phyloP scores from a whole-genome alignment of 2,797 vertebrate genomes.

The Gorsachius magnificus region DNA sequence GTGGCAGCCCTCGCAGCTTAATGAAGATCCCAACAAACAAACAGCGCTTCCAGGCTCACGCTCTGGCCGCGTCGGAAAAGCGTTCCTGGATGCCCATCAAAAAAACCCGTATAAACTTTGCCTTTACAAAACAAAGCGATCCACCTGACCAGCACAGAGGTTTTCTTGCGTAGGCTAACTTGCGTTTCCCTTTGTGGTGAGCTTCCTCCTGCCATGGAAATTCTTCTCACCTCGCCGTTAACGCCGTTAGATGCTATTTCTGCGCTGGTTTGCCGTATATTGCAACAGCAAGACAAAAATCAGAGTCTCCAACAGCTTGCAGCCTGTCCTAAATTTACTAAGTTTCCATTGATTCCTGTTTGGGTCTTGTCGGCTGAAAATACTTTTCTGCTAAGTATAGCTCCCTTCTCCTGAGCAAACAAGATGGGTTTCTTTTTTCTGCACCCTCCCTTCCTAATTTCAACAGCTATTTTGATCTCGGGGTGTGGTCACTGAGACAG shows the following conservation, averaged over 20 bases:
- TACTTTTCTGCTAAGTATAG: neutral
- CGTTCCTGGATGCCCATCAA: neutral
- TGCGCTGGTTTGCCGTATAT: neutral
- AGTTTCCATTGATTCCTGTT: neutral
- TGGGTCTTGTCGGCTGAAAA: neutral
- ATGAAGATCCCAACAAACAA: neutral
- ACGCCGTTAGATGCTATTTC: neutral
- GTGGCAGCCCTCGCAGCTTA: neutral
- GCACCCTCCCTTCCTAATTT: neutral
- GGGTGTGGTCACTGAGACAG: neutral
- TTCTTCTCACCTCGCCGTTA: neutral
- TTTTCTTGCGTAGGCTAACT: neutral
- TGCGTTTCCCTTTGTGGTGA: neutral
- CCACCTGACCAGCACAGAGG: neutral
- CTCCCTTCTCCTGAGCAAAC: neutral
- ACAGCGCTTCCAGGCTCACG: rapidly evolving
- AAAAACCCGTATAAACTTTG: neutral
- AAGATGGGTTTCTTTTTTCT: neutral
- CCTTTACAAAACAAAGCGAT: neutral
- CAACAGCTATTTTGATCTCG: neutral
- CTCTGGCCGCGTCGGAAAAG: neutral
- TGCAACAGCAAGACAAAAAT: neutral
- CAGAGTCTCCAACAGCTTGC: neutral
- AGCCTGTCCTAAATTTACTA: neutral
- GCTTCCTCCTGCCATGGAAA: neutral